Evolutionary conservation across 1,140 invertebrate genomes (phyloP), one percentile per base, ranked within the genome.

Genomic region (Papilio machaon): DNA sequence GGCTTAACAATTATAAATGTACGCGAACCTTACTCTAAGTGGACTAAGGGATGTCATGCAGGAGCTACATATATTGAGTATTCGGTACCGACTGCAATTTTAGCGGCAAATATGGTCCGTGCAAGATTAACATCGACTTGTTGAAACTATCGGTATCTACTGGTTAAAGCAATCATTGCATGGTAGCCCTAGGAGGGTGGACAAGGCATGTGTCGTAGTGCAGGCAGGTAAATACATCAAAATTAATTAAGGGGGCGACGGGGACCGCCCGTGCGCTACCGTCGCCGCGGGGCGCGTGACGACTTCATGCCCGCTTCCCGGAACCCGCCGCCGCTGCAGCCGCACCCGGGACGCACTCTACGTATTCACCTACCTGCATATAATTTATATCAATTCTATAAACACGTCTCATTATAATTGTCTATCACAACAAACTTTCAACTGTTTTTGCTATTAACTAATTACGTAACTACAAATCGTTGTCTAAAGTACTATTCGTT

Each of bases 271-370:
- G 91, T 89, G 85, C 88, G 92, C 91, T 90, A 91, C 89, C 86
- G 89, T 87, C 89, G 83, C 89, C 77, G 85, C 89, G 90, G 91
- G 86, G 85, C 83, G 88, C 84, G 89, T 92, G 91, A 92, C 92
- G 90, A 90, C 92, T 93, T 93, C 91, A 93, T 92, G 91, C 74
- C 87, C 86, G 88, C 87, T 94, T 94, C 91, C 91, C 83, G 85
- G 92, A 93, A 94, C 86, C 73, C 82, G 80, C 67, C 85, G 49
- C 49, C 38, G 38, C 38, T 38, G 38, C 38, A 38, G 54, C n/a
- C 54, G 52, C 52, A 38, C 38, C 38, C 15, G 83, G 84, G 81
- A 81, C 19, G 75, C 54, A 74, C 80, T 80, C 82, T 54, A 79
- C 19, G 47, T 73, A 82, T 73, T 73, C 82, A 60, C 15, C 70